Conservation (phyloP, 2,888 invertebrate genomes). For the Mantis religiosa region DNA sequence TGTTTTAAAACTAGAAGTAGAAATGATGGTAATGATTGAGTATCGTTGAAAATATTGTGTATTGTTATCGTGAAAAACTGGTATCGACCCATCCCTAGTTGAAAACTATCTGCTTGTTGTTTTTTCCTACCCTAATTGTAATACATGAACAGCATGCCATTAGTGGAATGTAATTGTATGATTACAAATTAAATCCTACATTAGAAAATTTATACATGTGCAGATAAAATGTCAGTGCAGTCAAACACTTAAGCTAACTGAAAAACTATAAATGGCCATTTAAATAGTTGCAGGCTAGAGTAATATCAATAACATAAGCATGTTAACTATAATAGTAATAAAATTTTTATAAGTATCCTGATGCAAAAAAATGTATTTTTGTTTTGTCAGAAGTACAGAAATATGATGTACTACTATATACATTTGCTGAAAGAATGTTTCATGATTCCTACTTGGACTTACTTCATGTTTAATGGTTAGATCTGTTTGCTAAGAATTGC, state of each 20-base stretch:
- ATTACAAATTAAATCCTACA: neutral
- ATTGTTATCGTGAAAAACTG: no score
- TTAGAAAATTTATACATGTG: neutral
- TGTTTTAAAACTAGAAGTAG: no score
- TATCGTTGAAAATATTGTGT: no score
- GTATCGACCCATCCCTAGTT: no score
- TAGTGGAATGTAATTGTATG: no score
- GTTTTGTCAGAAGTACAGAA: neutral
- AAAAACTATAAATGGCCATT: neutral
- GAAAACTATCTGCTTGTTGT: no score
- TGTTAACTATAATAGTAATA: neutral
- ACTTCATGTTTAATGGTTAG: neutral
- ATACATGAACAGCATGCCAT: neutral
- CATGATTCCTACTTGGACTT: neutral
- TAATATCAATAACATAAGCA: neutral
- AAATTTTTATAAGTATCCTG: neutral
- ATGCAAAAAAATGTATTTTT: neutral
- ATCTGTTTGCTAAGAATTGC: neutral
- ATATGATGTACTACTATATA: neutral
- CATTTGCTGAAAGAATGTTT: neutral
- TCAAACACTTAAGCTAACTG: neutral
- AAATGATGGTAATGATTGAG: no score
- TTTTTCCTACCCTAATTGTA: neutral
- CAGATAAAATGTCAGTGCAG: neutral
- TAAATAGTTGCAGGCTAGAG: no score